Percentiles rank a stretch among this genome's conserved stretches.
Conservation (phyloP, 2,113 vertebrate species). For the Rhinolophus ferrumequinum region DNA sequence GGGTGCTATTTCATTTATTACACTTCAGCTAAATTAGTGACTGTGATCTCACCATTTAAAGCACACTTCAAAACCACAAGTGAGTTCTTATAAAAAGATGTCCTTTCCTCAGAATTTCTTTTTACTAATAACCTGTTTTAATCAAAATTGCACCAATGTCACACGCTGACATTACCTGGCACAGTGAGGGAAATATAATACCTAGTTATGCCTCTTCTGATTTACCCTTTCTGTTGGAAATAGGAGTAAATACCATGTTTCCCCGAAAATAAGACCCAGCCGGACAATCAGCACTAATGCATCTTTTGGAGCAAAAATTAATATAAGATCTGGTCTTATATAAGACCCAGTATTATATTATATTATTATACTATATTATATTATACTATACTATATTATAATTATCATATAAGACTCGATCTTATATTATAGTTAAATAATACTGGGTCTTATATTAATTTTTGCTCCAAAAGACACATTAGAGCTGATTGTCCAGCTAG, state of each 20-base stretch:
- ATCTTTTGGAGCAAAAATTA: no score
- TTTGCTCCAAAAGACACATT: no score
- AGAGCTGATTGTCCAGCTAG: no score
- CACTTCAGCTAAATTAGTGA: slow-evolving; percentile 62
- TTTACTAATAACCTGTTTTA: slow-evolving; percentile 76
- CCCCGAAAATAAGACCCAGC: no score
- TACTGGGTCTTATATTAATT: no score
- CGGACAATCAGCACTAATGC: no score
- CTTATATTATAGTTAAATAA: no score
- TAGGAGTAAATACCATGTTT: neutral
- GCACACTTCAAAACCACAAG: slow-evolving; percentile 78
- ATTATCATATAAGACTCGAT: no score
- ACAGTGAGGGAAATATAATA: slow-evolving; percentile 68
- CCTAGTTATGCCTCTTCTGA: slow-evolving; percentile 59
- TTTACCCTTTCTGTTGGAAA: slow-evolving; percentile 70
- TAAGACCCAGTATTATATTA: no score
- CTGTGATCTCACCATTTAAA: slow-evolving; percentile 77
- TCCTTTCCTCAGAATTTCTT: slow-evolving; percentile 76
- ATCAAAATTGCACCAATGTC: slow-evolving; percentile 66
- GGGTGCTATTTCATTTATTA: slow-evolving; percentile 57
- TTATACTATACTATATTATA: no score
- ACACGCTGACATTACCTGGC: slow-evolving; percentile 73
- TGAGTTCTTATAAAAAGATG: slow-evolving; percentile 79
- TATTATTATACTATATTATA: no score
- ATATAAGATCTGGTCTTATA: no score